Percentiles rank a stretch among this genome's conserved stretches.
Evolutionary conservation across 2,888 invertebrate genomes (phyloP).

Genomic region (Campopleginae sp.): DNA sequence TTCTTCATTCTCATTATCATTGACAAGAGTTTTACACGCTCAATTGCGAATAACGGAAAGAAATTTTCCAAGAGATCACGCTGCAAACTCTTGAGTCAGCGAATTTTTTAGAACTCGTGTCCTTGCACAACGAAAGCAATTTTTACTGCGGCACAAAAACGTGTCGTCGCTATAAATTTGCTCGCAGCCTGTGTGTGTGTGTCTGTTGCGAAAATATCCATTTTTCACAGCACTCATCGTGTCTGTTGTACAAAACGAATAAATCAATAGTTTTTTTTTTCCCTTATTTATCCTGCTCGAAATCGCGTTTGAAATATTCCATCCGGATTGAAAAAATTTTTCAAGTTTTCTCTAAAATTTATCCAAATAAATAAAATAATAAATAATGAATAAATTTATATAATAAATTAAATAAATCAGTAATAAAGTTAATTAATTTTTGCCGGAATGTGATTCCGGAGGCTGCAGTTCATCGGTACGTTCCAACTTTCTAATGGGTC

Average conservation of each 20-base stretch:
- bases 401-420: not conserved
- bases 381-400: not conserved
- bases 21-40: not conserved
- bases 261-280: not conserved
- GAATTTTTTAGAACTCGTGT: slow-evolving; percentile 22
- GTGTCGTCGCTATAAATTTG: slow-evolving; percentile 50
- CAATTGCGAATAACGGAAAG: not conserved
- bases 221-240: slow-evolving; percentile 12
- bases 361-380: not conserved
- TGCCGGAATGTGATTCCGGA: not conserved
- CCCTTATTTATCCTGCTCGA: not conserved
- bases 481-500: slow-evolving; percentile 26
- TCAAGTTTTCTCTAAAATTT: not conserved
- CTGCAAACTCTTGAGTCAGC: slow-evolving; percentile 24
- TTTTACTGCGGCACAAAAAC: slow-evolving; percentile 41
- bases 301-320: not conserved
- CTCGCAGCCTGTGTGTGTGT: not conserved
- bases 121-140: slow-evolving; percentile 34
- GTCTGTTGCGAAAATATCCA: slow-evolving; percentile 26
- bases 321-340: not conserved
- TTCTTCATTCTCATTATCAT: not conserved
- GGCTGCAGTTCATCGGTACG: not conserved
- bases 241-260: not conserved
- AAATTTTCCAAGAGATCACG: slow-evolving; percentile 37
- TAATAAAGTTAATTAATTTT: not conserved